phyloP scores from a whole-genome alignment of 2,113 vertebrate genomes.

The Neofelis nebulosa region DNA sequence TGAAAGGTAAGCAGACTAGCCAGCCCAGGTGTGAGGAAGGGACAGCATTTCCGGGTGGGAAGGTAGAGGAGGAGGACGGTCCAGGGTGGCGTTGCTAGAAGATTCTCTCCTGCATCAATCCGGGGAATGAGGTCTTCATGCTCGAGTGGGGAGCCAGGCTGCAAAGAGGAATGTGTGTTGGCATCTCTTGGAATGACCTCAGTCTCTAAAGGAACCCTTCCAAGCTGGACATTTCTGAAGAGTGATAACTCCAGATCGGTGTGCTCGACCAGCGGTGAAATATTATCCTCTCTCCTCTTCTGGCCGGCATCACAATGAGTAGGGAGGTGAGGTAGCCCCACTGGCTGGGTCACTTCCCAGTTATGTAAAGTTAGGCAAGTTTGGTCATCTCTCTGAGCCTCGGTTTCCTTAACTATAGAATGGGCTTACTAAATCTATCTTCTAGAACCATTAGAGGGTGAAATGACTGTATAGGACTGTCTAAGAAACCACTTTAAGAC shows the following conservation, averaged over 20 bases:
- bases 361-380: neutral
- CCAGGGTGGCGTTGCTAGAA: neutral
- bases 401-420: neutral
- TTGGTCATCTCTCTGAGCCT: neutral
- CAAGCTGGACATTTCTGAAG: conserved; percentile 31
- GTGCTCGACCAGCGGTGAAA: neutral
- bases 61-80: rapidly evolving
- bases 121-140: neutral
- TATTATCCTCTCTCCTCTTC: neutral
- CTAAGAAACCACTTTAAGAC: neutral
- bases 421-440: neutral
- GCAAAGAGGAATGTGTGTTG: conserved; percentile 1
- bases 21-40: neutral
- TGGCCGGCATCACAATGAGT: neutral
- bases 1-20: neutral
- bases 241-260: neutral
- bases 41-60: neutral
- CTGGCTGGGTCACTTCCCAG: neutral
- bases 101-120: neutral
- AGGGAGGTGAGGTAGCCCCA: neutral
- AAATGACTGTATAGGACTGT: neutral
- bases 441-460: neutral
- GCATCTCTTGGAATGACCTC: conserved; percentile 51
- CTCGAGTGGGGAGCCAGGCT: neutral
- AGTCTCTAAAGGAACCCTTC: conserved; percentile 5